Evolutionary conservation across 2,113 vertebrate genomes (phyloP).

Genomic region (Halcyon senegalensis): DNA sequence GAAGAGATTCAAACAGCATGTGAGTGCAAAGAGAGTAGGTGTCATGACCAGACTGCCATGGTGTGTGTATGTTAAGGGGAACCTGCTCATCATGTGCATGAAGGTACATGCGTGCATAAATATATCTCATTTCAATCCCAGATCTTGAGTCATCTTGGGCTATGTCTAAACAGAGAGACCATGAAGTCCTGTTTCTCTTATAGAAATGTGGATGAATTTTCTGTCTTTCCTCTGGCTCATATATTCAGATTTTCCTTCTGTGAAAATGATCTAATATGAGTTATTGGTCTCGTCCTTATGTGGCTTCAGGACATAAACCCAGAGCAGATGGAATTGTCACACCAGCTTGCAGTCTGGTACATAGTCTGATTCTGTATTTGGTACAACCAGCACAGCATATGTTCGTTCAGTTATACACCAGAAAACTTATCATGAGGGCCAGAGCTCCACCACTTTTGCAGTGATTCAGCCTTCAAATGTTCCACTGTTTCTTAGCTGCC

Average conservation of each 20-base stretch:
- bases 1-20: background rate
- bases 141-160: background rate
- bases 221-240: background rate
- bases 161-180: background rate
- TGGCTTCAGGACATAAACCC: background rate
- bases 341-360: background rate
- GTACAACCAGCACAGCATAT: background rate
- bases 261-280: background rate
- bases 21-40: background rate
- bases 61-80: background rate
- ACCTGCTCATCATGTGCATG: background rate
- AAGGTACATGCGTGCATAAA: background rate
- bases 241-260: background rate
- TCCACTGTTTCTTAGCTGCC: background rate
- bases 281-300: background rate
- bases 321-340: background rate
- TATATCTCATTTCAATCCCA: background rate
- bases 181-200: background rate
- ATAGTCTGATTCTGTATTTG: background rate
- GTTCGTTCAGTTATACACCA: background rate
- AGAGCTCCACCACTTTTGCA: background rate
- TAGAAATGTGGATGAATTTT: background rate
- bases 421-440: background rate
- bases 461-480: background rate
- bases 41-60: background rate